Conservation (phyloP, 92 coral and sea anemone genomes). For the Scolanthus callimorphus region DNA sequence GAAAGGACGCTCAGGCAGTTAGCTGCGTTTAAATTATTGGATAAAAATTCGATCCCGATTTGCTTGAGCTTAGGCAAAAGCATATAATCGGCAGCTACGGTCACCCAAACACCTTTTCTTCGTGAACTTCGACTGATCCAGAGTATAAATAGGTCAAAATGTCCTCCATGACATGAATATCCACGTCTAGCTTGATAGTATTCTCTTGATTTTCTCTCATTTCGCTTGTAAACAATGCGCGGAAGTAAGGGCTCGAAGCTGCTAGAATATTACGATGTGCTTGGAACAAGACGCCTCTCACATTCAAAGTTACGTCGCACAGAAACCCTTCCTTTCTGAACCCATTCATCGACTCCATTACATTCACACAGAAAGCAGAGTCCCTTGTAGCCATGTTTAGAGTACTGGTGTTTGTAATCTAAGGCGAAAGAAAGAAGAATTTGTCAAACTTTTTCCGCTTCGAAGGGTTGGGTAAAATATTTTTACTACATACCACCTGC, state of each 20-base stretch:
- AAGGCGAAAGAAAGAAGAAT: not conserved
- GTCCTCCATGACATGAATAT: conserved; percentile 53
- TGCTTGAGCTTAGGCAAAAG: conserved; percentile 56
- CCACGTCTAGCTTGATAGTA: conserved; percentile 49
- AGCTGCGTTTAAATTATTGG: conserved; percentile 60
- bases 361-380: conserved; percentile 39
- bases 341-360: conserved; percentile 52
- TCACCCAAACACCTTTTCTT: conserved; percentile 57
- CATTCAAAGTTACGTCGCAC: conserved; percentile 69
- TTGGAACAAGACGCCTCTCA: conserved; percentile 44
- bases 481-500: not conserved
- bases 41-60: conserved; percentile 61
- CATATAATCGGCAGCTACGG: conserved; percentile 77
- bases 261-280: conserved; percentile 80
- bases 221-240: conserved; percentile 73
- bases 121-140: conserved; percentile 45
- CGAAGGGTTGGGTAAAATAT: no score
- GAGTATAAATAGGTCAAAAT: conserved; percentile 71
- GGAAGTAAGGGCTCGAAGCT: conserved; percentile 77
- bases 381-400: conserved; percentile 38
- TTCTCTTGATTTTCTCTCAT: conserved; percentile 73
- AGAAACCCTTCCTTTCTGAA: conserved; percentile 65
- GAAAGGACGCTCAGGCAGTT: conserved; percentile 79
- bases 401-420: not conserved
- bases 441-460: not conserved